Conservation (phyloP, 2,113 vertebrate genomes). For the Danio rerio region DNA sequence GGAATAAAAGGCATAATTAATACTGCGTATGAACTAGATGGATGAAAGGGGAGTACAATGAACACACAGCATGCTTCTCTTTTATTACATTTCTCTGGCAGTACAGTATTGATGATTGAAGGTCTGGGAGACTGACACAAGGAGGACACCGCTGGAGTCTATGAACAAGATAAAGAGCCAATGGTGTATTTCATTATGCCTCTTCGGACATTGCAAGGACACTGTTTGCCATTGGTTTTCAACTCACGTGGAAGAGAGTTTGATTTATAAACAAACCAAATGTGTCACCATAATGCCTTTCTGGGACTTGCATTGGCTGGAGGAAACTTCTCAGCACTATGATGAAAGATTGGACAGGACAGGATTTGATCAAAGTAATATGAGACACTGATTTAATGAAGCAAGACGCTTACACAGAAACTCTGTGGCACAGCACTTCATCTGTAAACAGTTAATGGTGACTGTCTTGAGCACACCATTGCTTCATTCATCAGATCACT, state of each 20-base stretch:
- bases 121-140: conserved; percentile 8
- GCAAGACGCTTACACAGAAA: background rate
- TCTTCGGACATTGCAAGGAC: conserved; percentile 20
- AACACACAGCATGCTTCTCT: background rate
- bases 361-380: conserved; percentile 23
- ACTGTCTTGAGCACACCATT: background rate
- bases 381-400: conserved; percentile 22
- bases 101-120: conserved; percentile 22
- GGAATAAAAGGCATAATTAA: background rate
- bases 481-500: conserved; percentile 37
- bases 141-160: conserved; percentile 23
- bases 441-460: conserved; percentile 36
- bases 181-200: conserved; percentile 23
- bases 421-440: background rate
- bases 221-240: conserved; percentile 24
- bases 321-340: background rate
- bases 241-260: conserved; percentile 10
- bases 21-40: no score
- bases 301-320: background rate
- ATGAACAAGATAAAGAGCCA: conserved; percentile 34
- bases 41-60: no score
- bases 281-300: conserved; percentile 24
- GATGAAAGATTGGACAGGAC: background rate
- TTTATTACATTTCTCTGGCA: conserved; percentile 10
- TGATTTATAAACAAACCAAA: conserved; percentile 40